Evolutionary conservation across 1,140 invertebrate genomes (phyloP).

Genomic region (Lerema accius): DNA sequence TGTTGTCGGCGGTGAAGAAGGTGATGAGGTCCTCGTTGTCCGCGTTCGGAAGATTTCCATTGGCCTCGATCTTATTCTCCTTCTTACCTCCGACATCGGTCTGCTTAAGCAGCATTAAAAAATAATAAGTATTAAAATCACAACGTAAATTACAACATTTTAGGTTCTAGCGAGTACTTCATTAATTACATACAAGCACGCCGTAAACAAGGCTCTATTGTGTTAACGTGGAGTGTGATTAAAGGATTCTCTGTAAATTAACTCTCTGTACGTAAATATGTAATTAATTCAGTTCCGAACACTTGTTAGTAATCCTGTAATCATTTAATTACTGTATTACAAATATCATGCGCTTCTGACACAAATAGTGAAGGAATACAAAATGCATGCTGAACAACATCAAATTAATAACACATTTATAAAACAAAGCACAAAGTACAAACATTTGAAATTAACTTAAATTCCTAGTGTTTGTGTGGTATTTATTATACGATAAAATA

Average conservation of each 20-base stretch:
- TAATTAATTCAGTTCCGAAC: background rate
- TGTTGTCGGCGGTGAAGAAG: constrained; percentile 48
- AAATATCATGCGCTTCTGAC: background rate
- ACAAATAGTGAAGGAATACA: background rate
- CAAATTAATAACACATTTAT: background rate
- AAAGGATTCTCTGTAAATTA: background rate
- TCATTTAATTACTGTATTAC: background rate
- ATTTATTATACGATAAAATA: no score
- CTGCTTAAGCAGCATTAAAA: constrained; percentile 46
- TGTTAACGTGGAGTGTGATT: background rate
- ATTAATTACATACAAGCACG: background rate
- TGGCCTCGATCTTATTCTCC: constrained; percentile 42
- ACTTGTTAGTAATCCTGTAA: background rate
- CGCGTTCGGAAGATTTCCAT: constrained; percentile 49
- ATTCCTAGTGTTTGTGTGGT: no score
- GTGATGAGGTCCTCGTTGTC: constrained; percentile 63
- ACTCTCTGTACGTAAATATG: background rate
- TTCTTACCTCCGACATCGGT: constrained; percentile 36
- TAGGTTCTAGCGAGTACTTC: background rate
- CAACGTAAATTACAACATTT: constrained; percentile 19
- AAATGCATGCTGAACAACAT: background rate
- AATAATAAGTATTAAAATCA: constrained; percentile 31
- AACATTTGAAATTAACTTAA: no score
- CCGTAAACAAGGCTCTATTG: background rate
- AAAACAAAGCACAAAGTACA: no score